Conservation (phyloP, 2,888 invertebrate species). For the Cephus rjabovi region DNA sequence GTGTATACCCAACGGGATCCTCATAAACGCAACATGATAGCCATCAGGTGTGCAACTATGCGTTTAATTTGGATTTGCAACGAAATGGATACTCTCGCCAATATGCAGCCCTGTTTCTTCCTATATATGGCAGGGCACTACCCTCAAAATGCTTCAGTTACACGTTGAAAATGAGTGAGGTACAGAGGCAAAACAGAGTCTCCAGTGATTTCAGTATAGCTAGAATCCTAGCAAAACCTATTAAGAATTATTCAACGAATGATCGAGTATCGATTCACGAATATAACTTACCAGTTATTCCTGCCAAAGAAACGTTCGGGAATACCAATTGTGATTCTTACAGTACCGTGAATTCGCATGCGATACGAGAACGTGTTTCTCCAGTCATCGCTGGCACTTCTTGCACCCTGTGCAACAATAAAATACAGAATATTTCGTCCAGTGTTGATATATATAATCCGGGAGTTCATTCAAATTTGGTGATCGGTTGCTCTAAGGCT, state of each 20-base stretch:
- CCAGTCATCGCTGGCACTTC: neutral
- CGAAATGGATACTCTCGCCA: conserved; percentile 44
- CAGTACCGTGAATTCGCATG: neutral
- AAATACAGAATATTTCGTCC: neutral
- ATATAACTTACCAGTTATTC: neutral
- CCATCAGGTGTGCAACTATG: conserved; percentile 62
- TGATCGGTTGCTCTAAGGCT: neutral
- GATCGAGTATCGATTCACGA: neutral
- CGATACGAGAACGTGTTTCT: neutral
- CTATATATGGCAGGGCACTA: conserved; percentile 37
- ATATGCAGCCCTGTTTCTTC: conserved; percentile 26
- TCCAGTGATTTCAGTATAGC: conserved; percentile 58
- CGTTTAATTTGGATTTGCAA: conserved; percentile 59
- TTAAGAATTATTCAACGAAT: conserved; percentile 25
- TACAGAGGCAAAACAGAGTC: conserved; percentile 29
- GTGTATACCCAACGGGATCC: conserved; percentile 19
- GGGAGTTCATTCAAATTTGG: neutral
- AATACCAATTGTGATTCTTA: neutral
- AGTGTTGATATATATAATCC: neutral
- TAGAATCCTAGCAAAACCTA: conserved; percentile 41
- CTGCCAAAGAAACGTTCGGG: neutral
- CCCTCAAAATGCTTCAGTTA: conserved; percentile 41
- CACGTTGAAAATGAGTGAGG: conserved; percentile 48
- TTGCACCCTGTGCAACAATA: neutral
- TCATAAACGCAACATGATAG: conserved; percentile 52